Evolutionary conservation across 1,140 invertebrate species (phyloP).

Genomic region (Bombyx mandarina): DNA sequence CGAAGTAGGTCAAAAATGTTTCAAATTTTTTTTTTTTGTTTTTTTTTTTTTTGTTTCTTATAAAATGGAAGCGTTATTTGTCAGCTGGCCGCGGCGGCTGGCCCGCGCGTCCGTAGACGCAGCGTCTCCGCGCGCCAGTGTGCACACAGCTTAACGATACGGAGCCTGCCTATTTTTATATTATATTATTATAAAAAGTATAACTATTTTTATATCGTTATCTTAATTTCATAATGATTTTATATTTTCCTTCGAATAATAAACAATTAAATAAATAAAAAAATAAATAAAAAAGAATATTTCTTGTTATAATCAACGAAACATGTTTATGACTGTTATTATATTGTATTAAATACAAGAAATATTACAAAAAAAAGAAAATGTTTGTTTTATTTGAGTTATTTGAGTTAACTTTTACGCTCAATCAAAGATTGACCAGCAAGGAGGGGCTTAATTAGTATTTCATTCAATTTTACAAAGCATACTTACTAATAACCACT

Average conservation of each 20-base stretch:
- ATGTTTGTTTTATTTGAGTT: too few relatives aligned
- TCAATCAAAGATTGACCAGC: too few relatives aligned
- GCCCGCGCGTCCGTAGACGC: conserved; percentile 8
- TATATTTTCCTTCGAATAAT: not conserved
- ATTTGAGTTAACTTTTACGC: too few relatives aligned
- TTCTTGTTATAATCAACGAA: not conserved
- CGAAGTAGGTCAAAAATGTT: too few relatives aligned
- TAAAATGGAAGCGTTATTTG: too few relatives aligned
- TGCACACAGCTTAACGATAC: conserved; percentile 19
- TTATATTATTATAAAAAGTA: conserved; percentile 12
- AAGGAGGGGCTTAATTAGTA: too few relatives aligned
- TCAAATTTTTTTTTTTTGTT: too few relatives aligned
- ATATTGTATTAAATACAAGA: not conserved
- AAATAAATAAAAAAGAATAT: too few relatives aligned
- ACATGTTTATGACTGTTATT: not conserved
- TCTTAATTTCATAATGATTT: not conserved
- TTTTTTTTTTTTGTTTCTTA: too few relatives aligned
- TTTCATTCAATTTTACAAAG: not conserved
- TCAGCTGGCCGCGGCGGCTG: conserved; percentile 1
- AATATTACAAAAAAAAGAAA: too few relatives aligned
- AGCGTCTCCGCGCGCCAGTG: conserved; percentile 14
- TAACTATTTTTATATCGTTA: too few relatives aligned
- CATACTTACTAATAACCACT: too few relatives aligned
- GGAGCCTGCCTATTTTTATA: conserved; percentile 32
- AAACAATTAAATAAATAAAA: not conserved